Conservation (phyloP, 2,797 vertebrate species). For the Thaleichthys pacificus region DNA sequence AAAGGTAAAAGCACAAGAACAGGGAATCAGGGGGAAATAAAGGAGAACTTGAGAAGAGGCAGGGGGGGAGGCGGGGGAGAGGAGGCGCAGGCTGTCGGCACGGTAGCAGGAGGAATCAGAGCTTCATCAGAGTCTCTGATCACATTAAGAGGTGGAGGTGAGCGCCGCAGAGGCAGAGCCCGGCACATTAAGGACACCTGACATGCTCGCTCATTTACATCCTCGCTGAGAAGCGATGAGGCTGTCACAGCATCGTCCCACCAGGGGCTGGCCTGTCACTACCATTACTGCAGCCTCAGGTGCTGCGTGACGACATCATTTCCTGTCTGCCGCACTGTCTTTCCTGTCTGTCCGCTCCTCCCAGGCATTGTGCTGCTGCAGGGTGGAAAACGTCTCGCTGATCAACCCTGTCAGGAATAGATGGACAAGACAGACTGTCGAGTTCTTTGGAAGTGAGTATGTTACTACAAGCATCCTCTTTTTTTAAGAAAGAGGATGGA, state of each 20-base stretch:
- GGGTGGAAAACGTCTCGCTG: constrained; percentile 32
- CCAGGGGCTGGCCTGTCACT: not conserved
- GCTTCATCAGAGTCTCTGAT: constrained; percentile 65
- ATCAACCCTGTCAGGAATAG: constrained; percentile 34
- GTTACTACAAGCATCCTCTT: too few species aligned
- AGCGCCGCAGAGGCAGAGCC: constrained; percentile 32
- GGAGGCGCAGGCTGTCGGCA: too few species aligned
- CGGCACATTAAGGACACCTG: constrained; percentile 40
- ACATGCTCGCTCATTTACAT: constrained; percentile 50
- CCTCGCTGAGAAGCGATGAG: constrained; percentile 38
- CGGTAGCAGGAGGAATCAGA: too few species aligned
- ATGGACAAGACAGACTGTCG: too few species aligned
- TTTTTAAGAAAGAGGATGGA: not conserved
- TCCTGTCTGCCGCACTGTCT: constrained; percentile 42
- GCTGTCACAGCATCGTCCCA: constrained; percentile 40
- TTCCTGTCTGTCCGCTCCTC: not conserved
- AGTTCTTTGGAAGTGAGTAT: not conserved
- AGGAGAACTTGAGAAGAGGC: too few species aligned
- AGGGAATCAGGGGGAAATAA: too few species aligned
- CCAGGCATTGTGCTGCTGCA: constrained; percentile 15
- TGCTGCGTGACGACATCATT: too few species aligned
- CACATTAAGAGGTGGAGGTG: constrained; percentile 44
- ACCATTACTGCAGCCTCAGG: too few species aligned
- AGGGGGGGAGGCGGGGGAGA: constrained; percentile 11
- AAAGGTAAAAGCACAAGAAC: too few species aligned